Conservation (phyloP, 1,140 invertebrate species). For the Aphis craccivora region DNA sequence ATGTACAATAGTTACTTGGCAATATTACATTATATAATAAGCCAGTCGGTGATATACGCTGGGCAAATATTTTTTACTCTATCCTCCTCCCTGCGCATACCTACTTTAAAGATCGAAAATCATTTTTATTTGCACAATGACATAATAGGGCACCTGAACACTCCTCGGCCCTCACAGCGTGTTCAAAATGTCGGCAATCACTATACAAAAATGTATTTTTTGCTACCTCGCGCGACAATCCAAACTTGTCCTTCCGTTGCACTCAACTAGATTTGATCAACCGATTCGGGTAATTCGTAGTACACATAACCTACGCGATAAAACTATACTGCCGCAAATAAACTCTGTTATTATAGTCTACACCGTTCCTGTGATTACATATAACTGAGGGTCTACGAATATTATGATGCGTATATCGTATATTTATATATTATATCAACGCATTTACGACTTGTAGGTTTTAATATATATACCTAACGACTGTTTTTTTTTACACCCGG, state of each 20-base stretch:
- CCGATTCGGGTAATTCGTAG: too few relatives aligned
- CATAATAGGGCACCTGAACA: too few relatives aligned
- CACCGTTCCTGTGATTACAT: neutral
- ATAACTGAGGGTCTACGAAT: neutral
- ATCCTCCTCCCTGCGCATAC: too few relatives aligned
- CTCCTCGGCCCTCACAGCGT: too few relatives aligned
- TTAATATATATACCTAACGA: neutral
- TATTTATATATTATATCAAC: neutral
- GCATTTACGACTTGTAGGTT: neutral
- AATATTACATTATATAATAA: neutral
- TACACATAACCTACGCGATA: too few relatives aligned
- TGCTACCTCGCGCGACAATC: too few relatives aligned
- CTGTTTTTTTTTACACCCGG: neutral
- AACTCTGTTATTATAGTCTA: too few relatives aligned
- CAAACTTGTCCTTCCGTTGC: too few relatives aligned
- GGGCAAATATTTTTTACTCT: neutral
- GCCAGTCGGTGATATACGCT: neutral
- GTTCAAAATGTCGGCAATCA: too few relatives aligned
- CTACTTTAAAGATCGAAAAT: neutral
- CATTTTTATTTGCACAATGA: neutral
- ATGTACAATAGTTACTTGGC: neutral
- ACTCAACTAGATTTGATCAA: too few relatives aligned
- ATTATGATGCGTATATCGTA: neutral
- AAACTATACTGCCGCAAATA: too few relatives aligned
- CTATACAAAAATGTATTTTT: too few relatives aligned